Percentiles rank a stretch among this genome's conserved stretches.
These are phyloP conservation scores for Ichneumon xanthorius DNA, from an alignment of 2,888 invertebrate genomes.

Conservation along the genomic window DNA sequence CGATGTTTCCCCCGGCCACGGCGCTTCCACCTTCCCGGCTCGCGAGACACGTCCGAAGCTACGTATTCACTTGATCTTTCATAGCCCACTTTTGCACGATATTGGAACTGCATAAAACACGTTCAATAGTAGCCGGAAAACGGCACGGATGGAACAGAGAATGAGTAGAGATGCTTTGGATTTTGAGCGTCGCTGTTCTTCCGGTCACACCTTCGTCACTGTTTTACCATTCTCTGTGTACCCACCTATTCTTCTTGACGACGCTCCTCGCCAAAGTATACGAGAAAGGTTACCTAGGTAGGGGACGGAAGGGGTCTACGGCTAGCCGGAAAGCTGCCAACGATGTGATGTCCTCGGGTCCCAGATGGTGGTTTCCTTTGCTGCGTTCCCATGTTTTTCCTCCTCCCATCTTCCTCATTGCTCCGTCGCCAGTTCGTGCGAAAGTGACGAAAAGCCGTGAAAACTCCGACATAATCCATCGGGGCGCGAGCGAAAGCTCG, in stretches of 20 bases:
- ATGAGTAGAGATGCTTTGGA: neutral
- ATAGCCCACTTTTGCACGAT: neutral
- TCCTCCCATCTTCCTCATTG: constrained; percentile 2
- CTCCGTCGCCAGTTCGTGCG: constrained; percentile 6
- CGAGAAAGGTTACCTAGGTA: neutral
- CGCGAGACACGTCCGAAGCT: too few species aligned
- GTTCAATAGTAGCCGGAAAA: neutral
- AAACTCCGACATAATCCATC: constrained; percentile 54
- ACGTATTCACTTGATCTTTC: neutral
- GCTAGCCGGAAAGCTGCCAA: neutral
- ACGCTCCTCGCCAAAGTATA: neutral
- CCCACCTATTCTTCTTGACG: constrained; percentile 1
- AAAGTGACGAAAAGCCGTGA: constrained; percentile 52
- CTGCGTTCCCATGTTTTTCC: constrained; percentile 26
- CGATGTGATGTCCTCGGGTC: neutral
- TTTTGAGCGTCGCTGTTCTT: neutral
- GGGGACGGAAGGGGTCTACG: neutral
- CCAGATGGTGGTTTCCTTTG: constrained; percentile 28
- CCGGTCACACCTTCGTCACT: neutral
- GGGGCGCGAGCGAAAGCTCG: constrained; percentile 47
- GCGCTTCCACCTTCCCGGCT: too few species aligned
- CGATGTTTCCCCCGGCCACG: too few species aligned
- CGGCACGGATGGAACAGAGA: neutral
- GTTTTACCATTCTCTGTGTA: constrained; percentile 9
- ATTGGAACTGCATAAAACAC: neutral